Evolutionary conservation across 1,140 invertebrate species (phyloP).

Genomic region (Trichogramma pretiosum): DNA sequence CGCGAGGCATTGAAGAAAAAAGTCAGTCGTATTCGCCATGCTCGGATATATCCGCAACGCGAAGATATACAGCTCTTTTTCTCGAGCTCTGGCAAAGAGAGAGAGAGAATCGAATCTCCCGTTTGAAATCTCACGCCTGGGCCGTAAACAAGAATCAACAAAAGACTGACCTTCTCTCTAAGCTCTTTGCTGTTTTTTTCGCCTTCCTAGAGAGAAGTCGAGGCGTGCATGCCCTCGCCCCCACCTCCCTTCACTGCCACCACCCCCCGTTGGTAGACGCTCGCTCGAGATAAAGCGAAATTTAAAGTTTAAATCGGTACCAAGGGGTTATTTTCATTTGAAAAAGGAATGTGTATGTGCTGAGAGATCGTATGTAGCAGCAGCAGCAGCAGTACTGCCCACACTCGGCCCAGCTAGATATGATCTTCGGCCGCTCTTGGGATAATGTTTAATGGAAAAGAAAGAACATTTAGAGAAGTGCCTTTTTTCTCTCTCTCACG

Average conservation of each 20-base stretch:
- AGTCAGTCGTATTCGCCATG: constrained; percentile 6
- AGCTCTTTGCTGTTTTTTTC: no score
- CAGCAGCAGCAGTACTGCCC: constrained; percentile 16
- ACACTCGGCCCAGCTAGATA: constrained; percentile 25
- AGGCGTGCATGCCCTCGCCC: constrained; percentile 1
- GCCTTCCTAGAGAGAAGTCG: no score
- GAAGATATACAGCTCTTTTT: constrained; percentile 21
- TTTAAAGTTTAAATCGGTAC: constrained; percentile 42
- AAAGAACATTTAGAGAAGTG: background rate
- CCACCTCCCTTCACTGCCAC: constrained; percentile 32
- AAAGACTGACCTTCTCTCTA: constrained; percentile 38
- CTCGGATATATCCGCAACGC: no score
- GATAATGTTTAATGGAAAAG: no score
- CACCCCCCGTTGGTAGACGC: constrained; percentile 26
- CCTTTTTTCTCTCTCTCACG: background rate
- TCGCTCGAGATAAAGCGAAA: constrained; percentile 40
- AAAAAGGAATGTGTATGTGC: constrained; percentile 15
- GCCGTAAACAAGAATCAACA: constrained; percentile 43
- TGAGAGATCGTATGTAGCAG: constrained; percentile 18
- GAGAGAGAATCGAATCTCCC: constrained; percentile 30
- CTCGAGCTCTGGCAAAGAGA: constrained; percentile 13
- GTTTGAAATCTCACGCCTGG: constrained; percentile 37
- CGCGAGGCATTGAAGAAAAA: background rate
- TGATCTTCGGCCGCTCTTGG: constrained; percentile 27
- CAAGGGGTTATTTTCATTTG: constrained; percentile 24